These are phyloP conservation scores for Hyperoplus immaculatus DNA, from an alignment of 2,797 vertebrate species.

Conservation along the genomic window DNA sequence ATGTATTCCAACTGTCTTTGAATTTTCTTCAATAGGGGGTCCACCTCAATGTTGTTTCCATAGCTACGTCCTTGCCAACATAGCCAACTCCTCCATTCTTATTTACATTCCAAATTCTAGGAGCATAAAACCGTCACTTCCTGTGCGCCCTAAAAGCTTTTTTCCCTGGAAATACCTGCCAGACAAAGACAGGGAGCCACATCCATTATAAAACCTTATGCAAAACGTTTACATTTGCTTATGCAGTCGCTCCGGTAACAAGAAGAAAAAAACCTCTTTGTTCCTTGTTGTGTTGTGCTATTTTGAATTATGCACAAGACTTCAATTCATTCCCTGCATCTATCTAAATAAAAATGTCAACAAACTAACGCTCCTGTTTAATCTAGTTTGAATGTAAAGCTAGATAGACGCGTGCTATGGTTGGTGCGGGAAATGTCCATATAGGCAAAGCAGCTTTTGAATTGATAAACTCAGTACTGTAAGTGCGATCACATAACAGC, in stretches of 20 bases:
- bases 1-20: too few species aligned
- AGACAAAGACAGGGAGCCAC: neutral
- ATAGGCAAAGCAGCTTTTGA: conserved; percentile 2
- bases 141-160: neutral
- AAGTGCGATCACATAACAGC: neutral
- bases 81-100: neutral
- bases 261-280: neutral
- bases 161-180: conserved; percentile 9
- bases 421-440: neutral
- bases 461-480: neutral
- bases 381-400: conserved; percentile 1
- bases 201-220: conserved; percentile 6
- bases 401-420: neutral
- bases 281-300: neutral
- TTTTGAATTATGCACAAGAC: conserved; percentile 7
- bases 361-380: neutral
- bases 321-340: neutral
- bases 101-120: neutral
- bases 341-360: neutral
- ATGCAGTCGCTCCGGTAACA: neutral
- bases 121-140: neutral
- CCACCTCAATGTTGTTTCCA: too few species aligned
- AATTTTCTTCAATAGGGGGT: too few species aligned
- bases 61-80: too few species aligned
- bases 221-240: conserved; percentile 10